Percentiles rank a stretch among this genome's conserved stretches.
These are phyloP conservation scores for Thymallus thymallus DNA, from an alignment of 2,113 vertebrate species.

Conservation along the genomic window DNA sequence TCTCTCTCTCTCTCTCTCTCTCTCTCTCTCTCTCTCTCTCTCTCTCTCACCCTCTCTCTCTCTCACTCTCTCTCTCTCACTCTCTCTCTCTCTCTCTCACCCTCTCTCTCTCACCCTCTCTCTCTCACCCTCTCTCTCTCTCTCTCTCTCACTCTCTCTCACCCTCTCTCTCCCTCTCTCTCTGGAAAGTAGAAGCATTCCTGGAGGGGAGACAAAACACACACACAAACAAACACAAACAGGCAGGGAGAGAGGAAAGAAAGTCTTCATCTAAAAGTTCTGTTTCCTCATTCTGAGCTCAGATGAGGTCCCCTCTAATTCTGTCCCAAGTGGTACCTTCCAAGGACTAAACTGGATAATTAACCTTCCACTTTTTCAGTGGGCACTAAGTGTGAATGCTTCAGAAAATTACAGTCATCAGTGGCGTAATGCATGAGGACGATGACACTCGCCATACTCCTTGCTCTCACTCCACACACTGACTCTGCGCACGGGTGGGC, in stretches of 20 bases:
- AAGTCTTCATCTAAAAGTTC: too few relatives aligned
- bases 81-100: too few relatives aligned
- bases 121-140: not conserved
- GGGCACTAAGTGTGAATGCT: not conserved
- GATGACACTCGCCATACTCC: conserved; percentile 1
- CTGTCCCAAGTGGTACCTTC: too few relatives aligned
- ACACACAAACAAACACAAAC: too few relatives aligned
- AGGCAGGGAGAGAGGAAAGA: too few relatives aligned
- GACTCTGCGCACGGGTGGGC: not conserved
- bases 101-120: not conserved
- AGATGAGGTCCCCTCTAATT: too few relatives aligned
- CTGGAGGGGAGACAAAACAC: too few relatives aligned
- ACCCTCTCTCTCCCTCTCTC: not conserved
- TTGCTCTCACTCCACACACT: not conserved
- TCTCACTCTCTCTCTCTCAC: not conserved
- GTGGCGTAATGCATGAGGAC: not conserved
- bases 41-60: too few relatives aligned
- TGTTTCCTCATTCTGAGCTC: too few relatives aligned
- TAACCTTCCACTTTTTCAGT: not conserved
- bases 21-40: too few relatives aligned
- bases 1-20: not conserved
- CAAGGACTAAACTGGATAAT: not conserved
- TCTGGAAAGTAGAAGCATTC: not conserved
- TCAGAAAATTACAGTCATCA: conserved; percentile 24
- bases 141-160: too few relatives aligned